A percentile compares a stretch with the other conserved stretches of the same genome.
phyloP scores from a whole-genome alignment of 1,140 invertebrate species.

The Ganaspis sp. region DNA sequence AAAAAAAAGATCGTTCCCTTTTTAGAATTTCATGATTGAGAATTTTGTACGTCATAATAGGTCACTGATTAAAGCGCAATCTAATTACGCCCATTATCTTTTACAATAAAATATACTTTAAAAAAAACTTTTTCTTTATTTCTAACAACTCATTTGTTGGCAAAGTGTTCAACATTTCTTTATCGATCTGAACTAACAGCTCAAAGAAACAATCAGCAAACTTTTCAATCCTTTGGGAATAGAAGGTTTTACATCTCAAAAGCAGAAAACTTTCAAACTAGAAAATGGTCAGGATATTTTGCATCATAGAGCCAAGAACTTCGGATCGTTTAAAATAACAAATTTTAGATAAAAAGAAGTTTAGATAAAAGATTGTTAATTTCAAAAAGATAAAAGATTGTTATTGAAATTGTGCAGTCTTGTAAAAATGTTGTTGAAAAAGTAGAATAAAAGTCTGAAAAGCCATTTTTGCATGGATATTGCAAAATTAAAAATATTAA shows the following conservation, averaged over 20 bases:
- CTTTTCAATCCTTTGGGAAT: background rate
- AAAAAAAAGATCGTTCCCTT: background rate
- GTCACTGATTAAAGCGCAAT: background rate
- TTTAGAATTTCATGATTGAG: slow-evolving; percentile 17
- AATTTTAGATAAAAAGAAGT: too few species aligned
- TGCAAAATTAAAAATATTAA: background rate
- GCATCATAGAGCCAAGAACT: too few species aligned
- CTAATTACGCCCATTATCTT: background rate
- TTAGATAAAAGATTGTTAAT: too few species aligned
- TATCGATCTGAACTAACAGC: background rate
- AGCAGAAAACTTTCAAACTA: too few species aligned
- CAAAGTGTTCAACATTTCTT: background rate
- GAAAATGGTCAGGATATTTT: too few species aligned
- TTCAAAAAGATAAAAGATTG: too few species aligned
- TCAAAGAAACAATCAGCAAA: background rate
- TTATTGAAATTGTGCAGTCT: too few species aligned
- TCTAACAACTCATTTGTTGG: background rate
- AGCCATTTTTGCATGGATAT: background rate
- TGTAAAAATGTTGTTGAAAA: background rate
- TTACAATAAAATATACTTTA: background rate
- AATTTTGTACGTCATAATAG: slow-evolving; percentile 11
- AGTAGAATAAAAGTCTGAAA: background rate
- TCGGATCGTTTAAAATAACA: too few species aligned
- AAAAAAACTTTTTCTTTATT: slow-evolving; percentile 7
- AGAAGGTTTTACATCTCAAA: too few species aligned